phyloP scores from a whole-genome alignment of 2,888 invertebrate species.

The Drosophila maculinotata region DNA sequence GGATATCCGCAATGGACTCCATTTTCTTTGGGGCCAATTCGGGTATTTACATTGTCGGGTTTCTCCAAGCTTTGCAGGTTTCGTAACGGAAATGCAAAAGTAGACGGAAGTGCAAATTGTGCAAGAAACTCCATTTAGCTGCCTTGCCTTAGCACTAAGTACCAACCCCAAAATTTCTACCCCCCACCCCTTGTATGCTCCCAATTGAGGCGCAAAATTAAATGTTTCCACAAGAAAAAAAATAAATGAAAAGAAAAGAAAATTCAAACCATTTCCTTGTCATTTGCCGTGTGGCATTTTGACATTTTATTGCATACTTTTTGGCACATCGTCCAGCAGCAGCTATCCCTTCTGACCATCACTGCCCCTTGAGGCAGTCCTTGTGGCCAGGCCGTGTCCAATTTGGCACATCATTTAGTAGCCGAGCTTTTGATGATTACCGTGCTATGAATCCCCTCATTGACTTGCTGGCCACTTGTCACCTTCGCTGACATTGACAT shows the following conservation, averaged over 20 bases:
- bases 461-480: constrained; percentile 73
- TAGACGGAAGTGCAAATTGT: constrained; percentile 76
- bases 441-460: constrained; percentile 38
- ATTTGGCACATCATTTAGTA: constrained; percentile 77
- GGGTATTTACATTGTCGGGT: constrained; percentile 9
- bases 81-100: constrained; percentile 75
- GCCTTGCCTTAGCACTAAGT: constrained; percentile 7
- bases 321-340: constrained; percentile 38
- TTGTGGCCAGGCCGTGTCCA: constrained; percentile 37
- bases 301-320: constrained; percentile 73
- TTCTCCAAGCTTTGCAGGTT: neutral
- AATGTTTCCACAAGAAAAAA: constrained; percentile 62
- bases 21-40: constrained; percentile 42
- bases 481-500: constrained; percentile 70
- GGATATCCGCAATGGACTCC: constrained; percentile 73
- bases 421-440: constrained; percentile 37
- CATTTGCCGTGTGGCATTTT: constrained; percentile 67
- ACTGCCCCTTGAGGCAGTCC: neutral
- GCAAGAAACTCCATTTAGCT: constrained; percentile 62
- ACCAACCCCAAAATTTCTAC: neutral
- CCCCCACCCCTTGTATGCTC: neutral
- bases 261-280: constrained; percentile 60
- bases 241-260: constrained; percentile 10
- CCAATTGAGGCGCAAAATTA: constrained; percentile 58
- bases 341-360: neutral